Percentiles rank a stretch among this genome's conserved stretches.
Evolutionary conservation across 1,140 invertebrate species (phyloP).

Genomic region (Berghia stephanieae): DNA sequence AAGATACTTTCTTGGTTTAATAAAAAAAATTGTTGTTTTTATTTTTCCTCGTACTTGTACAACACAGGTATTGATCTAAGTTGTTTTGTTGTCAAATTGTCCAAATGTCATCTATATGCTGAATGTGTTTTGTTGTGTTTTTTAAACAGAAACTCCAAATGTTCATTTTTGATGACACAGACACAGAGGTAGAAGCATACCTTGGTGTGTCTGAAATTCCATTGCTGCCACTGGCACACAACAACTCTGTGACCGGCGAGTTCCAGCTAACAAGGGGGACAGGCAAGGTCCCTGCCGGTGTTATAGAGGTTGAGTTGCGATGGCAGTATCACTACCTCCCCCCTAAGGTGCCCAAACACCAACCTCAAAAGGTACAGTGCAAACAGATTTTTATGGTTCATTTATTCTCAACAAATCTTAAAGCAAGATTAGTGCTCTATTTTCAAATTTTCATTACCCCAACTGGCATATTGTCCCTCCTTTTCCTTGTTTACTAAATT

Average conservation of each 20-base stretch:
- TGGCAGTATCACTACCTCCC: constrained; percentile 67
- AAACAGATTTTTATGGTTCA: too few species aligned
- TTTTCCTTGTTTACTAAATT: too few species aligned
- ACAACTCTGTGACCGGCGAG: constrained; percentile 63
- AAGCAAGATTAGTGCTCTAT: too few species aligned
- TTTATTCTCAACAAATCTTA: too few species aligned
- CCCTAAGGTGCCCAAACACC: constrained; percentile 38
- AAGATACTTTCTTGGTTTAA: too few species aligned
- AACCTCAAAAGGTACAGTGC: constrained; percentile 34
- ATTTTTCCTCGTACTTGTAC: too few species aligned
- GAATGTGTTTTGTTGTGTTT: constrained; percentile 22
- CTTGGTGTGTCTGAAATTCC: constrained; percentile 64
- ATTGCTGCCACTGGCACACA: constrained; percentile 63
- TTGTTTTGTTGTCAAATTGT: background rate
- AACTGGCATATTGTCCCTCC: too few species aligned
- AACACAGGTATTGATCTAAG: too few species aligned
- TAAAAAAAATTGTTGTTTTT: too few species aligned
- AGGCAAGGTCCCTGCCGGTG: constrained; percentile 46
- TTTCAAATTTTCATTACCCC: too few species aligned
- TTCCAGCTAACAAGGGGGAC: constrained; percentile 62
- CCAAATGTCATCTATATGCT: background rate
- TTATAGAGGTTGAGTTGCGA: constrained; percentile 63
- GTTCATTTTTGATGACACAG: constrained; percentile 69
- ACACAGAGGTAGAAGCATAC: constrained; percentile 64
- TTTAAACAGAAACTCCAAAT: constrained; percentile 62